These are phyloP conservation scores for Amblyopsis rosae DNA, from an alignment of 2,113 vertebrate genomes.

Conservation along the genomic window DNA sequence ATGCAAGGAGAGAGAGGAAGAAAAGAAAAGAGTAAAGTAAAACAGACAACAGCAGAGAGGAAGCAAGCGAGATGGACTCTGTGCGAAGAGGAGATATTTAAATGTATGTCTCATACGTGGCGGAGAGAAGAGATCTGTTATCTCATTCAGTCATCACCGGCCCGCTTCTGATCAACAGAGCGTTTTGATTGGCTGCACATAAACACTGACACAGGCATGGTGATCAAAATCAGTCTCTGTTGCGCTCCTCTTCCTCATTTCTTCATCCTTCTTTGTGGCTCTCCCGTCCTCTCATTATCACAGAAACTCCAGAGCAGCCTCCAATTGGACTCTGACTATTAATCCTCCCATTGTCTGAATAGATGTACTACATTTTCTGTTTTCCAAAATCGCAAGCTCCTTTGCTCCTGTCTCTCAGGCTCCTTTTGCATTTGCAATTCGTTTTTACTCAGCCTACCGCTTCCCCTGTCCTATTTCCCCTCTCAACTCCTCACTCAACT, in stretches of 20 bases:
- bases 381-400: slow-evolving; percentile 34
- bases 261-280: slow-evolving; percentile 17
- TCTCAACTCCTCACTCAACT: slow-evolving; percentile 22
- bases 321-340: slow-evolving; percentile 18
- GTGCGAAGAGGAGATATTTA: slow-evolving; percentile 32
- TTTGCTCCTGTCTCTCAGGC: background rate
- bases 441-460: slow-evolving; percentile 24
- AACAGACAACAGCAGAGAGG: slow-evolving; percentile 3
- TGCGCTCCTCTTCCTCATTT: background rate
- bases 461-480: slow-evolving; percentile 12
- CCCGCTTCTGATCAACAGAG: slow-evolving; percentile 26
- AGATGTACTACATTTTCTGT: slow-evolving; percentile 4
- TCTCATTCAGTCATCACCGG: slow-evolving; percentile 28
- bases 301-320: background rate
- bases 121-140: slow-evolving; percentile 16
- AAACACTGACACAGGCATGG: slow-evolving; percentile 28
- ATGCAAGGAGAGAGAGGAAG: slow-evolving; percentile 25
- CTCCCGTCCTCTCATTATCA: slow-evolving; percentile 9
- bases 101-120: slow-evolving; percentile 37
- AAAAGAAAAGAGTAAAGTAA: background rate
- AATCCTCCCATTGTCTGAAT: slow-evolving; percentile 40
- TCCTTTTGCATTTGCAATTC: slow-evolving; percentile 22
- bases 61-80: slow-evolving; percentile 6
- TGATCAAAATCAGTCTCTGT: slow-evolving; percentile 5
- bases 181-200: slow-evolving; percentile 22